Evolutionary conservation across 2,888 invertebrate genomes (phyloP).

Genomic region (Psylliodes chrysocephalus): DNA sequence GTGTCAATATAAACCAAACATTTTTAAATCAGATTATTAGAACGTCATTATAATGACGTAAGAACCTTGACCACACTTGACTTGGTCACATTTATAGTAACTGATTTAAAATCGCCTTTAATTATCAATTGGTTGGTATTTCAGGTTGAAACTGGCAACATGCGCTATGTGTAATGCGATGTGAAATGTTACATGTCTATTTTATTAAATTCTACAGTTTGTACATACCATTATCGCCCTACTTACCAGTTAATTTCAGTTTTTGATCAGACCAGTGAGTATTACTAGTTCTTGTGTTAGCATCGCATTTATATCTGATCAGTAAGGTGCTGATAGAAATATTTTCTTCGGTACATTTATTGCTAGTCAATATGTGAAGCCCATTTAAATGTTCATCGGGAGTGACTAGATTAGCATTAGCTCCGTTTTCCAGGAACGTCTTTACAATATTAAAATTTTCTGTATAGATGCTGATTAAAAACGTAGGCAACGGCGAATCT

Average conservation of each 20-base stretch:
- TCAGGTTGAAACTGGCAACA: too few relatives aligned
- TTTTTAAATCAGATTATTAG: too few relatives aligned
- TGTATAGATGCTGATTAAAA: conserved; percentile 57
- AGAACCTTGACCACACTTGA: too few relatives aligned
- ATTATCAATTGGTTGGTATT: too few relatives aligned
- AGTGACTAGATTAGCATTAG: conserved; percentile 50
- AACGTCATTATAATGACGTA: too few relatives aligned
- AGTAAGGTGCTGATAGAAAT: conserved; percentile 50
- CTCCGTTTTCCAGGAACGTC: conserved; percentile 50
- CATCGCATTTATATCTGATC: conserved; percentile 52
- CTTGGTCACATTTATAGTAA: too few relatives aligned
- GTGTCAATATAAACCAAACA: too few relatives aligned
- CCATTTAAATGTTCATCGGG: conserved; percentile 52
- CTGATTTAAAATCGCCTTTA: too few relatives aligned
- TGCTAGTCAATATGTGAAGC: conserved; percentile 56
- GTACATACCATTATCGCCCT: too few relatives aligned
- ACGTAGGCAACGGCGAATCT: conserved; percentile 56
- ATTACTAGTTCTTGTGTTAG: conserved; percentile 51
- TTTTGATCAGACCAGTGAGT: conserved; percentile 55
- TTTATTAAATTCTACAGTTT: too few relatives aligned
- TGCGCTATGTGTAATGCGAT: too few relatives aligned
- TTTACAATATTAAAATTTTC: conserved; percentile 52
- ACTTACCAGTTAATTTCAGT: conserved; percentile 28
- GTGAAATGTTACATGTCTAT: too few relatives aligned
- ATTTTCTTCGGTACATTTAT: conserved; percentile 47